These are phyloP conservation scores for Gymnocypris eckloni DNA, from an alignment of 2,797 vertebrate species.

Conservation along the genomic window DNA sequence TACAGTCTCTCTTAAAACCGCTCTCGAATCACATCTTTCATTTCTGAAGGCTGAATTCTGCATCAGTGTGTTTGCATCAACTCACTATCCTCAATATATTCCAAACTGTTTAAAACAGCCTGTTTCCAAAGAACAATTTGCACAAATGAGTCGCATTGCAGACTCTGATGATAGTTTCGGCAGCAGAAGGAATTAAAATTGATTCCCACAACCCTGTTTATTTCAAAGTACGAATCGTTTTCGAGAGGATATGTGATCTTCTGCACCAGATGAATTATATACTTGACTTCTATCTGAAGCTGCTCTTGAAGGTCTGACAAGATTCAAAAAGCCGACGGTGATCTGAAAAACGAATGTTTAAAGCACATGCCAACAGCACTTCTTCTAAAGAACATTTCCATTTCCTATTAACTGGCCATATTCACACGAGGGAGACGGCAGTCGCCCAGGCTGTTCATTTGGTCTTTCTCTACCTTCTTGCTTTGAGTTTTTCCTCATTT, in stretches of 20 bases:
- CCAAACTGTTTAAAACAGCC: neutral
- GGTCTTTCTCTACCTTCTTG: constrained; percentile 25
- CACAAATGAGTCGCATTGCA: neutral
- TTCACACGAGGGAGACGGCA: constrained; percentile 33
- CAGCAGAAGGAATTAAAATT: constrained; percentile 3
- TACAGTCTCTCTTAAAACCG: constrained; percentile 17
- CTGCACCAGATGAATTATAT: constrained; percentile 22
- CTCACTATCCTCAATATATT: constrained; percentile 13
- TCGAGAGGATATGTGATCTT: constrained; percentile 19
- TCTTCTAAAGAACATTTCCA: constrained; percentile 27
- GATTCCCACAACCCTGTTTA: neutral
- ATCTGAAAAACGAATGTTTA: constrained; percentile 30
- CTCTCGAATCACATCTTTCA: constrained; percentile 19
- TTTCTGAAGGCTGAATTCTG: neutral
- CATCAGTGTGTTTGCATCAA: constrained; percentile 7
- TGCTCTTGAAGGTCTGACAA: constrained; percentile 26
- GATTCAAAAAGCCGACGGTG: constrained; percentile 5
- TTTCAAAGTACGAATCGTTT: constrained; percentile 13
- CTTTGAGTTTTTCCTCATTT: constrained; percentile 42
- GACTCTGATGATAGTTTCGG: neutral
- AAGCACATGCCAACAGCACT: constrained; percentile 31
- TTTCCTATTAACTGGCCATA: constrained; percentile 36
- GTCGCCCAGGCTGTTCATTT: constrained; percentile 37
- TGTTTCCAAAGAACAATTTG: constrained; percentile 6
- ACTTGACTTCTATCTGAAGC: constrained; percentile 32